These are phyloP conservation scores for Heteromurus nitidus DNA, from an alignment of 2,888 invertebrate genomes.

Conservation along the genomic window DNA sequence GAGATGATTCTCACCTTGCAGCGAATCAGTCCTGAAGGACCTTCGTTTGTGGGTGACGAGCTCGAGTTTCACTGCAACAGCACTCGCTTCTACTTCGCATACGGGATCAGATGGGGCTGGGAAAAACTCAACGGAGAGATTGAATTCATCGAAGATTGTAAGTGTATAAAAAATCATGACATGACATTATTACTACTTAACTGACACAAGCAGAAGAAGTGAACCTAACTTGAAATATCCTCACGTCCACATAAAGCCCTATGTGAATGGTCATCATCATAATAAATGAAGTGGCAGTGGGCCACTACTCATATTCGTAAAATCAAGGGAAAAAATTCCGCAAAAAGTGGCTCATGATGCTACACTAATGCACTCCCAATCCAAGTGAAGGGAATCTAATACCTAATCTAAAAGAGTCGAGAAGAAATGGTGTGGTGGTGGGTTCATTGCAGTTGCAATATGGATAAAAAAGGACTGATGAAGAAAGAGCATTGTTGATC, in stretches of 20 bases:
- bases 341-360: slow-evolving; percentile 53
- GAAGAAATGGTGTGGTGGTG: not conserved
- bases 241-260: slow-evolving; percentile 47
- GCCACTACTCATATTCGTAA: slow-evolving; percentile 44
- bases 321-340: slow-evolving; percentile 44
- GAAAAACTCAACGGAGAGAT: slow-evolving; percentile 68
- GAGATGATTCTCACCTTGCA: slow-evolving; percentile 68
- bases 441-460: no score
- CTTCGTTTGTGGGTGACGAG: slow-evolving; percentile 66
- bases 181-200: slow-evolving; percentile 41
- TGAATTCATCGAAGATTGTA: slow-evolving; percentile 70
- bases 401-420: not conserved
- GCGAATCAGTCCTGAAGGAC: slow-evolving; percentile 62
- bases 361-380: slow-evolving; percentile 35
- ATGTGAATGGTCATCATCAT: slow-evolving; percentile 54
- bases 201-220: slow-evolving; percentile 18
- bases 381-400: slow-evolving; percentile 2
- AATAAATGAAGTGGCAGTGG: slow-evolving; percentile 57
- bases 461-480: no score
- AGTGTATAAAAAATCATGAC: slow-evolving; percentile 49
- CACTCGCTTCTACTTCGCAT: slow-evolving; percentile 70
- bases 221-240: slow-evolving; percentile 31
- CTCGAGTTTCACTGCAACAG: slow-evolving; percentile 70
- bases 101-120: slow-evolving; percentile 71
- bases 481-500: no score